Percentiles rank a stretch among this genome's conserved stretches.
These are phyloP conservation scores for Salpingus planirostris DNA, from an alignment of 2,888 invertebrate species.

Conservation along the genomic window DNA sequence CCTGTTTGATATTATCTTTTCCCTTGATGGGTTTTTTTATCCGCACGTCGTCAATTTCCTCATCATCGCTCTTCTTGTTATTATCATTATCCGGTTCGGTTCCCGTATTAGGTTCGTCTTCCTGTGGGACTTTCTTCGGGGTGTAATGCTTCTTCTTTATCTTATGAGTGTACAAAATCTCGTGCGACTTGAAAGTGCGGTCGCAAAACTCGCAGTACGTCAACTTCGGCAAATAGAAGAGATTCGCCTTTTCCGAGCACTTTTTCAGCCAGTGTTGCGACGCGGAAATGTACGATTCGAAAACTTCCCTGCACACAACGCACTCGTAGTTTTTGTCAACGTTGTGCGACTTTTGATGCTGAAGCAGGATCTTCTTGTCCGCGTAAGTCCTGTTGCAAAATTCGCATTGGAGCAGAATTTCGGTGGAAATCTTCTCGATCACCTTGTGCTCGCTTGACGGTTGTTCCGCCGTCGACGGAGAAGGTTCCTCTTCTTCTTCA, in stretches of 20 bases:
- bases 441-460: slow-evolving; percentile 16
- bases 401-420: slow-evolving; percentile 49
- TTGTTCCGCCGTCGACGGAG: slow-evolving; percentile 1
- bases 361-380: slow-evolving; percentile 42
- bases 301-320: slow-evolving; percentile 39
- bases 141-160: slow-evolving; percentile 45
- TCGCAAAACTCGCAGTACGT: slow-evolving; percentile 44
- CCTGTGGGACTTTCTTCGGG: too few species aligned
- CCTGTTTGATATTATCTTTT: slow-evolving; percentile 23
- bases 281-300: slow-evolving; percentile 46
- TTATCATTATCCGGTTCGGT: too few species aligned
- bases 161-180: slow-evolving; percentile 49
- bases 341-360: slow-evolving; percentile 41
- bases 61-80: too few species aligned
- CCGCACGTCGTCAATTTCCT: background rate
- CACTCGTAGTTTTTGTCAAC: slow-evolving; percentile 43
- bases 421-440: slow-evolving; percentile 37
- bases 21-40: background rate
- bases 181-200: slow-evolving; percentile 44
- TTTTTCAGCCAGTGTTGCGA: slow-evolving; percentile 47
- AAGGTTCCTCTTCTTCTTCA: slow-evolving; percentile 7
- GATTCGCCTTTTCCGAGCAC: slow-evolving; percentile 41
- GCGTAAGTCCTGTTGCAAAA: slow-evolving; percentile 52
- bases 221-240: slow-evolving; percentile 42
- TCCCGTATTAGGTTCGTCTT: too few species aligned